Evolutionary conservation across 2,888 invertebrate genomes (phyloP).

Genomic region (Phalangium opilio): DNA sequence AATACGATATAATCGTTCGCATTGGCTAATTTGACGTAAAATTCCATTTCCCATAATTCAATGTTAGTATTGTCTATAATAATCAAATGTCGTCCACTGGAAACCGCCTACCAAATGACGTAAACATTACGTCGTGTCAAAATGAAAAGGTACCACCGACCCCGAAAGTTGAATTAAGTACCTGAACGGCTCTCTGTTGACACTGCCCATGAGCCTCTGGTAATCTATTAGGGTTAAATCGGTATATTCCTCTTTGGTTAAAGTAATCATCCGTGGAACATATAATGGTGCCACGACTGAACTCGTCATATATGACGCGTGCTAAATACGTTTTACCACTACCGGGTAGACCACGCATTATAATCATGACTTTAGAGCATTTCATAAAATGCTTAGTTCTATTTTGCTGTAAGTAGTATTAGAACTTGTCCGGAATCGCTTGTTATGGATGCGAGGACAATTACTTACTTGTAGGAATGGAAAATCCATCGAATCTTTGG

Average conservation of each 20-base stretch:
- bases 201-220: background rate
- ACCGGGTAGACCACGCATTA: slow-evolving; percentile 1
- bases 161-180: too few species aligned
- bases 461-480: too few species aligned
- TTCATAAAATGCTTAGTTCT: background rate
- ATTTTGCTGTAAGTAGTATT: background rate
- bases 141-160: too few species aligned
- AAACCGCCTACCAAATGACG: too few species aligned
- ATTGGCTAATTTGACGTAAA: background rate
- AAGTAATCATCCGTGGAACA: background rate
- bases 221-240: background rate
- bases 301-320: background rate
- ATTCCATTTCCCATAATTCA: background rate
- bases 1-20: background rate
- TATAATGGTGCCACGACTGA: background rate
- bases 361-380: background rate
- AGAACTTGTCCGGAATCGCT: too few species aligned
- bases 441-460: too few species aligned
- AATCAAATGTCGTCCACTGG: background rate
- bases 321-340: background rate
- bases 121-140: too few species aligned
- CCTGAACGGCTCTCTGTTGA: background rate
- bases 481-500: too few species aligned
- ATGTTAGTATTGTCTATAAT: background rate
- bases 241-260: background rate